A percentile compares a stretch with the other conserved stretches of the same genome.
These are phyloP conservation scores for Callospermophilus lateralis DNA, from an alignment of 2,113 vertebrate species.

Conservation along the genomic window DNA sequence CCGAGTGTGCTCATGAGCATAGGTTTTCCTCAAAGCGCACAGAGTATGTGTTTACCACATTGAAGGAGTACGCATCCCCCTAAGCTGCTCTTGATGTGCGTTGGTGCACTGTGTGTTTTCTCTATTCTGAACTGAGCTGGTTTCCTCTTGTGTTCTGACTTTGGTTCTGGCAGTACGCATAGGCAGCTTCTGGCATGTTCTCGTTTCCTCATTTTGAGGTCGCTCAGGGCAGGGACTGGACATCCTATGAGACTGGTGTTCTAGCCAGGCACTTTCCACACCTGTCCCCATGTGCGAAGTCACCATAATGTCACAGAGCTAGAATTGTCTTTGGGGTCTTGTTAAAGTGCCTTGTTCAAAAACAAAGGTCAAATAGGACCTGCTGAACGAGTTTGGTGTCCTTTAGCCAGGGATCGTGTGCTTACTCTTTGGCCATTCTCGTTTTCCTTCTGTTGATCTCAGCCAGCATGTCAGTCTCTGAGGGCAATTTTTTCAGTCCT, in stretches of 20 bases:
- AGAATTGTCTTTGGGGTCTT: neutral
- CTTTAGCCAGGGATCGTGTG: neutral
- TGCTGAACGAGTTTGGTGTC: neutral
- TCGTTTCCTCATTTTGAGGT: neutral
- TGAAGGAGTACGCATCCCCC: neutral
- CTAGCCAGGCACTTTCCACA: neutral
- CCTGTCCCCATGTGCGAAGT: too few relatives aligned
- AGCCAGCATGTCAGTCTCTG: conserved; percentile 9
- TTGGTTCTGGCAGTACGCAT: neutral
- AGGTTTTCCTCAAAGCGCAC: neutral
- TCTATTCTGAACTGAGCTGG: neutral
- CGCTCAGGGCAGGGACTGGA: neutral
- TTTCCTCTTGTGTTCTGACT: neutral
- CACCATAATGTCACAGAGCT: neutral
- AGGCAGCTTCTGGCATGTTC: neutral
- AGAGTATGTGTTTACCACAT: neutral
- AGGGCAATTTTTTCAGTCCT: conserved; percentile 70
- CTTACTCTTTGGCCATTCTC: conserved; percentile 69
- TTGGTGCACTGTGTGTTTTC: neutral
- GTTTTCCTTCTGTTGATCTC: conserved; percentile 12
- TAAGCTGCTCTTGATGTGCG: neutral
- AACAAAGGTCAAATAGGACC: neutral
- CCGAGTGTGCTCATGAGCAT: neutral
- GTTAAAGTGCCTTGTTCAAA: neutral
- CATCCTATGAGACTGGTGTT: neutral